Base-by-base conservation (phyloP, 1,140 invertebrate genomes). In the Aradophagus sp. region DNA sequence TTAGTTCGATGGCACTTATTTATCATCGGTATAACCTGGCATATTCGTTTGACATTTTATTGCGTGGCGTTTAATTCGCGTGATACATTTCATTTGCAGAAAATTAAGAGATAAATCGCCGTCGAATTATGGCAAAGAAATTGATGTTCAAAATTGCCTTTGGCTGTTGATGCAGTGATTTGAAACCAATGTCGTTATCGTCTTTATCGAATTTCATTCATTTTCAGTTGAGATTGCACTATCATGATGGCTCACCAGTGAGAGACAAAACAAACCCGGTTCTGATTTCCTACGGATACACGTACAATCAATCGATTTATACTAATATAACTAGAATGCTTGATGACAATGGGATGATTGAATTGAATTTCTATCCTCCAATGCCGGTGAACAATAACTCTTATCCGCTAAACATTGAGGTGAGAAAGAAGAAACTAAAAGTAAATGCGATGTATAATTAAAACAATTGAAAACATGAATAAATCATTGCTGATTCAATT, bases 241-340 rank as follows among this genome's bases (percentile, higher is more conserved):
- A 92, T 74, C 92, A 94, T 72, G 93, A 95, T 85, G 92, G 91
- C 31, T 87, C 87, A 13, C 91, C 92, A 3, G 84, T 95, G 0
- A 77, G 80, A 42, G 87, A 89, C 44, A 89, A 90, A 6, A 88
- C 86, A 31, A 90, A 92, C 26, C 87, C 90, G 1, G 87, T 93
- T 0, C 87, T 80, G 6, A 79, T 95, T 52, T 86, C 87, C 38
- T 88, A 93, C 81, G 88, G 92, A 29, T 92, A 89, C 80, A 87
- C 90, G 31, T 89, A 90, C 77, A 87, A 91, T 76, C 80, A 89
- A 87, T 77, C 90, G 27, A 85, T 89, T 39, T 91, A 89, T 67
- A 88, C 86, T 2, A 88, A 88, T 66, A 86, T 87, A 1, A 84
- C 86, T 1, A 86, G 90, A 69, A 86, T 80, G 38, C 79, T 94